Evolutionary conservation across 2,888 invertebrate species (phyloP), one percentile per base, ranked within the genome.

Genomic region (Eupithecia subumbrata): DNA sequence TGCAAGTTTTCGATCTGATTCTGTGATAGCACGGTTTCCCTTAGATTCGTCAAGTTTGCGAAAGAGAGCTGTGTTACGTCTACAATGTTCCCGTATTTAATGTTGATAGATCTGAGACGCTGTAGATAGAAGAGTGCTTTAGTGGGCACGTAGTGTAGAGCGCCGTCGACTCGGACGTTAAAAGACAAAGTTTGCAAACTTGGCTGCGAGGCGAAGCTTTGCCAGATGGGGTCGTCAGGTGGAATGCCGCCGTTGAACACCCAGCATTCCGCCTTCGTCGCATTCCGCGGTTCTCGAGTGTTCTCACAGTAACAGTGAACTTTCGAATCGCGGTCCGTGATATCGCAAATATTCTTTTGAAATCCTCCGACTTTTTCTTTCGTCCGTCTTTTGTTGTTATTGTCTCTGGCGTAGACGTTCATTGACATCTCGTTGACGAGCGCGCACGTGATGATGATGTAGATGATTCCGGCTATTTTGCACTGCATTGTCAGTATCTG

Each of bases 261-360:
- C 96, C 97, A 96, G 88, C 98, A 98, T 89, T 97, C 97, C 69
- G 97, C 97, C 83, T 96, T 96, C 66, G 96, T 96, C 34, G 97
- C 97, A 84, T 96, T 95, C 81, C 90, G 89, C 56, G 91, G 91
- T 76, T 94, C 92, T 74, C 95, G 93, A 69, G 95, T 93, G 73
- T 95, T 95, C 83, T 96, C 95, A 86, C 97, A 97, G 87, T 96
- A 96, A 90, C 97, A 97, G 84, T 96, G 96, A 76, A 97, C 95
- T 83, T 96, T 96, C 0, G 95, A 93, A 72, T 95, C 94, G 56
- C 93, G 89, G 80, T 92, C 95, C 63, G 95, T 95, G 78, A 96
- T 94, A 83, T 96, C 95, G 83, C 96, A 96, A 71, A 96, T 94
- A 85, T 96, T 96, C 81, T 92, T 93, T 80, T 92, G 92, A 79